Evolutionary conservation across 2,797 vertebrate genomes (phyloP).

Genomic region (Trichosurus vulpecula): DNA sequence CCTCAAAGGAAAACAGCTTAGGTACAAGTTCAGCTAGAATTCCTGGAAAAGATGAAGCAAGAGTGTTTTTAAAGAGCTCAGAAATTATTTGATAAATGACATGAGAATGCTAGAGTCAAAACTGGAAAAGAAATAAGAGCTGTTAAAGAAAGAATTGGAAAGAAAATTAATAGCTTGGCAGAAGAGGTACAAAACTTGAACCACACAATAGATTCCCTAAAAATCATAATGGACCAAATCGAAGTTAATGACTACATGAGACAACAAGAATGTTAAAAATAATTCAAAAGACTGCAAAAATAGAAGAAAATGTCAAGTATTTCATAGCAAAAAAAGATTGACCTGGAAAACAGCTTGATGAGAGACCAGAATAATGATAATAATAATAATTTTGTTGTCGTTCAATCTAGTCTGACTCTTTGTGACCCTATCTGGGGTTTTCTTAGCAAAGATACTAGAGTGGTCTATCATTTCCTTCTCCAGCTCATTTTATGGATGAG

Average conservation of each 20-base stretch:
- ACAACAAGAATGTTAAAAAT: neutral
- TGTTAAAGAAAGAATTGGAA: neutral
- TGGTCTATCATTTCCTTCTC: neutral
- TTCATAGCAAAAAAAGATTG: neutral
- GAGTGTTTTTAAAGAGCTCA: neutral
- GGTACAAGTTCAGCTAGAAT: neutral
- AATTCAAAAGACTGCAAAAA: neutral
- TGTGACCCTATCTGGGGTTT: neutral
- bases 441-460: neutral
- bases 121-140: neutral
- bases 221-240: neutral
- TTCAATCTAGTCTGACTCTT: neutral
- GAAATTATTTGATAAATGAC: neutral
- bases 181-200: neutral
- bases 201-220: neutral
- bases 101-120: neutral
- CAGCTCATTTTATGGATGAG: neutral
- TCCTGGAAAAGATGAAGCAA: neutral
- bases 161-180: neutral
- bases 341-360: neutral
- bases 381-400: neutral
- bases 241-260: neutral
- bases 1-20: neutral
- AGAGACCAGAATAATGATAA: neutral
- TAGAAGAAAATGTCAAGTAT: neutral